Evolutionary conservation across 2,797 vertebrate genomes (phyloP).

Genomic region (Artibeus jamaicensis): DNA sequence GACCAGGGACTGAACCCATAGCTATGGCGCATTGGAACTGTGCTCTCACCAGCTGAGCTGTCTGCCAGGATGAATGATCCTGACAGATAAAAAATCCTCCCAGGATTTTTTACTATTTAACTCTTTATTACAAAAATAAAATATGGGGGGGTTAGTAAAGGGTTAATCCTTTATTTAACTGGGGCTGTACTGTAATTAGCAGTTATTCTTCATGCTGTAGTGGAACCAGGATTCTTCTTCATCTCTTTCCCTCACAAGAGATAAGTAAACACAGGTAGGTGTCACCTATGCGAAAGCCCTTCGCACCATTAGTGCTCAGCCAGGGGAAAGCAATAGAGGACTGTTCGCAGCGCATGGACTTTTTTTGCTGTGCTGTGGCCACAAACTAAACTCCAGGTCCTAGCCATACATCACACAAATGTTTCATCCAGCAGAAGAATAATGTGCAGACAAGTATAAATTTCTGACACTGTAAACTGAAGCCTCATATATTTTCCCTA

Average conservation of each 20-base stretch:
- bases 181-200: not conserved
- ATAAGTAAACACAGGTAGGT: not conserved
- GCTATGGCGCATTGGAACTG: too few species aligned
- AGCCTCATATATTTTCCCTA: not conserved
- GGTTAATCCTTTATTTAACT: not conserved
- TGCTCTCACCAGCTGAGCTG: not conserved
- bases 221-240: not conserved
- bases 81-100: too few species aligned
- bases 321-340: not conserved
- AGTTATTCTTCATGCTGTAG: not conserved
- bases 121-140: slow-evolving; percentile 25
- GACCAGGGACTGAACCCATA: not conserved
- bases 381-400: not conserved
- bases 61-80: not conserved
- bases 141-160: not conserved
- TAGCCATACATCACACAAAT: not conserved
- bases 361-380: not conserved
- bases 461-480: not conserved
- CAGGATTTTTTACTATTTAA: not conserved
- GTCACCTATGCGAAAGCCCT: not conserved
- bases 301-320: not conserved
- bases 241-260: not conserved
- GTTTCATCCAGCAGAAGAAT: not conserved
- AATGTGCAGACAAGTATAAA: not conserved
- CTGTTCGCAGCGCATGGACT: not conserved